Base-by-base conservation (phyloP, 2,113 vertebrate species). In the Sinocyclocheilus anshuiensis region DNA sequence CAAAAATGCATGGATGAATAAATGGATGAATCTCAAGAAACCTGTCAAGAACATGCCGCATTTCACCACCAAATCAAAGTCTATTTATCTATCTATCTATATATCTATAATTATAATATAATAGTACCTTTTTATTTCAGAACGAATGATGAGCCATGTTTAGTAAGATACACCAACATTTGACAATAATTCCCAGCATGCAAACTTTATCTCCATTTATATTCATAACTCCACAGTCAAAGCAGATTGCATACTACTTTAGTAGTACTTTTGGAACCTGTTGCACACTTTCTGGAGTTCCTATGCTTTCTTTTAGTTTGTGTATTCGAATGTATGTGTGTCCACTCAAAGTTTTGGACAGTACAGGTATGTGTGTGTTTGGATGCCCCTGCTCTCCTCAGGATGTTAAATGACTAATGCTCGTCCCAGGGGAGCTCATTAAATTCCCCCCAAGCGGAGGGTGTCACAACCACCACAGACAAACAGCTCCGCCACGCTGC, bases 351-450 rank as follows among this genome's bases (percentile, higher is more conserved):
- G 76, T 59, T 74, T 61, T 42, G 22, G 48, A 24, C 67, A 74
- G 22, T n/a, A 45, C 15, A 81, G 77, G 83, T 75, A 29, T 77
- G 59, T 81, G 59, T 67, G 85, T 71, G 84, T 84, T 48, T 61
- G 63, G 76, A 39, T 65, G 84, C 29, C 65, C 39, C 87, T 50
- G n/a, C 15, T 87, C 90, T 92, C 90, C 91, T 89, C 89, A 89
- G 90, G 91, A 91, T 89, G 83, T 89, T 86, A 89, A 87, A 84
- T 42, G 88, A 86, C 90, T 85, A 83, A 81, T 77, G 89, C 75
- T 86, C 69, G 82, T 91, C 93, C 90, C 90, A 1, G 4, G 91
- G 92, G 94, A 94, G 90, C 94, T 95, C 93, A 95, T 95, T 94
- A 94, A 92, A 92, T 92, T 92, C 90, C 89, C 82, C 76, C 65